These are phyloP conservation scores for Choristoneura fumiferana DNA, from an alignment of 1,140 invertebrate genomes.

Conservation along the genomic window DNA sequence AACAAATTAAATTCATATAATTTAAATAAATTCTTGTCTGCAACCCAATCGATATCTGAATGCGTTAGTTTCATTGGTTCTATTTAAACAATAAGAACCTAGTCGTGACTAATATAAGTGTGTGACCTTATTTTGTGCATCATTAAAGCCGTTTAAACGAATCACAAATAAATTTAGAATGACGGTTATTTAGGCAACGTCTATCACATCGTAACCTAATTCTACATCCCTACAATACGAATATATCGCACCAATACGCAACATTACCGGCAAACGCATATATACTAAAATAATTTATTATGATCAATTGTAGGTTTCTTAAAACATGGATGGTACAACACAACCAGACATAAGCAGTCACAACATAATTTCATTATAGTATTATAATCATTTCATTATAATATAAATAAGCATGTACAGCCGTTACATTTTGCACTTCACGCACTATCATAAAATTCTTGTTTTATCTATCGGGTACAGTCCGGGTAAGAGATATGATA, in stretches of 20 bases:
- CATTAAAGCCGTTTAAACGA: conserved; percentile 48
- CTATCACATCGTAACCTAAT: conserved; percentile 46
- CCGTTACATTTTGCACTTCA: no score
- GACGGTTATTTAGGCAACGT: conserved; percentile 38
- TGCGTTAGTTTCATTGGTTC: no score
- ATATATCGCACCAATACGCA: not conserved
- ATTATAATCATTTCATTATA: conserved; percentile 23
- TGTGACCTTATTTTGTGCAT: conserved; percentile 54
- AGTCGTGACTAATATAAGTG: conserved; percentile 27
- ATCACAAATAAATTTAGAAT: conserved; percentile 24
- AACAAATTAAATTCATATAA: no score
- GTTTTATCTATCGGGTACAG: no score
- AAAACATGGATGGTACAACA: conserved; percentile 47
- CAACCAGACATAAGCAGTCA: conserved; percentile 40
- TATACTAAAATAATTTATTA: conserved; percentile 28
- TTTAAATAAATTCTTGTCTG: no score
- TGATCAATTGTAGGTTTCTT: conserved; percentile 22
- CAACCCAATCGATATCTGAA: no score
- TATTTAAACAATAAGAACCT: not conserved
- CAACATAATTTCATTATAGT: conserved; percentile 28
- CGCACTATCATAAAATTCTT: no score
- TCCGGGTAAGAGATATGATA: no score
- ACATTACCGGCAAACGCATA: conserved; percentile 4
- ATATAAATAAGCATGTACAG: not conserved
- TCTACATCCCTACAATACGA: conserved; percentile 29